Percentiles rank a stretch among this genome's conserved stretches.
phyloP scores from a whole-genome alignment of 2,888 invertebrate genomes.

The Plebejus anna region DNA sequence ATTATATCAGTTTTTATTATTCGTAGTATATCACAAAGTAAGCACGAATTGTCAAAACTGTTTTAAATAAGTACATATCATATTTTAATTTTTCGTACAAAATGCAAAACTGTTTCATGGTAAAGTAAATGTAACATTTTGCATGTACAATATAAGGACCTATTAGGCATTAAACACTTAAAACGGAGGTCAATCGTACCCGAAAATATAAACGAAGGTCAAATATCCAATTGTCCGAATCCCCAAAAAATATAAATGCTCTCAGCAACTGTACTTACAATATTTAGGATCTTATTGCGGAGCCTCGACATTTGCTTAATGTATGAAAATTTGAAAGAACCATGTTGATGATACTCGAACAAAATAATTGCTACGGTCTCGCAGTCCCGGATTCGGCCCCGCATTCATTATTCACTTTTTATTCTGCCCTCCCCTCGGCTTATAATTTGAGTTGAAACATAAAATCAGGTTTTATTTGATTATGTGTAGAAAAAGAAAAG shows the following conservation, averaged over 20 bases:
- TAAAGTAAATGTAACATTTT: neutral
- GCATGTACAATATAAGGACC: neutral
- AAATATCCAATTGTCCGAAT: slow-evolving; percentile 56
- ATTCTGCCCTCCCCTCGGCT: slow-evolving; percentile 74
- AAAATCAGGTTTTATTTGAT: slow-evolving; percentile 80
- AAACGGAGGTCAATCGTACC: slow-evolving; percentile 27
- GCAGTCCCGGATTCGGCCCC: slow-evolving; percentile 73
- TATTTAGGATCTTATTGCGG: slow-evolving; percentile 74
- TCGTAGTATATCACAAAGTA: too few species aligned
- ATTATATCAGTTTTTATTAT: too few species aligned
- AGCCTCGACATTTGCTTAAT: slow-evolving; percentile 78
- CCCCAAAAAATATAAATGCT: slow-evolving; percentile 60
- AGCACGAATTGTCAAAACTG: too few species aligned
- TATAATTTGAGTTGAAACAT: slow-evolving; percentile 79
- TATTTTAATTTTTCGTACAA: too few species aligned
- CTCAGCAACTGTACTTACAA: slow-evolving; percentile 61
- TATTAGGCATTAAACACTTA: slow-evolving; percentile 19
- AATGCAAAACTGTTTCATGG: neutral
- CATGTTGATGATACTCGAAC: slow-evolving; percentile 78
- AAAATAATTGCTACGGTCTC: slow-evolving; percentile 79
- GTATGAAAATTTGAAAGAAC: slow-evolving; percentile 79
- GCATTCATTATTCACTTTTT: slow-evolving; percentile 80
- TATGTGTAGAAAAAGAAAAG: slow-evolving; percentile 67
- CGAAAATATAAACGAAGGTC: slow-evolving; percentile 35
- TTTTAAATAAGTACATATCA: too few species aligned